Evolutionary conservation across 2,888 invertebrate genomes (phyloP).

Genomic region (Callyntrura sp.): DNA sequence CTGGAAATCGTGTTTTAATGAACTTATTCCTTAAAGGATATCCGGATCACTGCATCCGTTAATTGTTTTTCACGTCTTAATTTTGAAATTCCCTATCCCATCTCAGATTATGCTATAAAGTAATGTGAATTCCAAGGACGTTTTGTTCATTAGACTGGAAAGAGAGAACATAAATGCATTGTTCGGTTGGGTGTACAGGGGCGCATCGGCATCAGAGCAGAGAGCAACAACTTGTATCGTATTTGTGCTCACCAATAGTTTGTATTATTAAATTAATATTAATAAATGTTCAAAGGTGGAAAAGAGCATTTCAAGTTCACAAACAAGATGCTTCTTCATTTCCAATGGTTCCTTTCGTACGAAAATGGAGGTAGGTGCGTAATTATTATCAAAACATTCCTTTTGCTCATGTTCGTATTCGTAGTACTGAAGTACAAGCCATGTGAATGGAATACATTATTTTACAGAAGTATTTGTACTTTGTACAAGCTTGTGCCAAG

Average conservation of each 20-base stretch:
- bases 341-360: background rate
- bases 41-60: conserved; percentile 67
- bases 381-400: background rate
- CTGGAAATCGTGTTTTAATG: background rate
- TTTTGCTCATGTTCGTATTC: background rate
- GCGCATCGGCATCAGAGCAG: conserved; percentile 32
- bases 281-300: background rate
- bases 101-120: background rate
- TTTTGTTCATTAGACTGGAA: conserved; percentile 67
- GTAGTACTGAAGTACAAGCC: too few relatives aligned
- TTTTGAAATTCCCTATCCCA: conserved; percentile 16
- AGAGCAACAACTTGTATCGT: background rate
- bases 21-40: conserved; percentile 33
- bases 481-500: conserved; percentile 5
- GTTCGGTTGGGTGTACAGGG: background rate
- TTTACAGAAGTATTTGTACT: conserved; percentile 13
- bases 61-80: conserved; percentile 48
- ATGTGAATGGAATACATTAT: background rate
- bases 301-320: background rate
- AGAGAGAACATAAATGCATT: background rate
- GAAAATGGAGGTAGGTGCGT: too few relatives aligned
- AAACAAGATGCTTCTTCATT: background rate
- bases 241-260: background rate
- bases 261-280: background rate
- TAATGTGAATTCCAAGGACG: conserved; percentile 57